Evolutionary conservation across 2,113 vertebrate species (phyloP), one percentile per base, ranked within the genome.

Genomic region (Dascyllus trimaculatus): DNA sequence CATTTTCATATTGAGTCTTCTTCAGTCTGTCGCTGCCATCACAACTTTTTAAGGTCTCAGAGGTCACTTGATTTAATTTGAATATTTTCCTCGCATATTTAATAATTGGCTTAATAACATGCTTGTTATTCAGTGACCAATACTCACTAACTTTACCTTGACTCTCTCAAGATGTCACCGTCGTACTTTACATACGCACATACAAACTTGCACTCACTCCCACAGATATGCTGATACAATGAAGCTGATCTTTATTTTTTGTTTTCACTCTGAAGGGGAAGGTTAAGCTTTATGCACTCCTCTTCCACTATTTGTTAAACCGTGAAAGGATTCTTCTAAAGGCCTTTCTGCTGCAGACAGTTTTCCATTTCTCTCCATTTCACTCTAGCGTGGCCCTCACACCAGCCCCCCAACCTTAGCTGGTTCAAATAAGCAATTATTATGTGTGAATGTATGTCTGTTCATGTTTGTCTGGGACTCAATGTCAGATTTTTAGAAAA

Each of bases 71-170:
- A 54, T 75, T 80, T 40, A 73, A 78, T 74, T 45, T 57, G 53
- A 85, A 77, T 70, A 71, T 73, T 80, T 38, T 60, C 56, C 51
- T 52, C 63, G 48, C 57, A 69, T 81, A 59, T 78, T 71, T 80
- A 86, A 70, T 61, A 71, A 81, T 59, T 80, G 48, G 70, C 64
- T 69, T 81, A 75, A 87, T 86, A 81, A 63, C 67, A 76, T 17
- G 54, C 71, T 73, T 81, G 56, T 65, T 67, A 86, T 79, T 89
- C 81, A 65, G 68, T 84, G 82, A 77, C 71, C 78, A 73, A 53
- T 78, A 79, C 45, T 67, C 63, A 62, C 26, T 56, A 17, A 71
- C 43, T 74, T 83, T 78, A 76, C 75, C 82, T 82, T 90, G 78
- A 88, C 82, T 76, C 45, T 52, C 52, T 59, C 32, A 71, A 68